Evolutionary conservation across 2,797 vertebrate genomes (phyloP), one percentile per base, ranked within the genome.

Genomic region (Paramormyrops hopkinsi): DNA sequence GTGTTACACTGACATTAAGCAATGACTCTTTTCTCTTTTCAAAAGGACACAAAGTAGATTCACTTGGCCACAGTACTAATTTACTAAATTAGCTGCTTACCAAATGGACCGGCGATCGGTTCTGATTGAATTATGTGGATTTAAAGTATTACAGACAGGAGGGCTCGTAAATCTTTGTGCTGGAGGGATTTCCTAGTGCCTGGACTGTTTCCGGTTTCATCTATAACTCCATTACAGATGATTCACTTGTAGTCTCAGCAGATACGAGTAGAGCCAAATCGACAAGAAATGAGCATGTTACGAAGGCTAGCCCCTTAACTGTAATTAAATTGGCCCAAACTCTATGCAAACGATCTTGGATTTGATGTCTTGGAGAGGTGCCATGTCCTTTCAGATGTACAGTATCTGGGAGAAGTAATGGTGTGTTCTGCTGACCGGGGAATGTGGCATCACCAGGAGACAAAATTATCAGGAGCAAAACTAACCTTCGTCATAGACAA

Each of bases 51-150:
- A 8, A 46, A 46, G 33, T 79, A 79, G 76, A 46, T 44, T 41
- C 37, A 6, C 22, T 48, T 85, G 46, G n/a, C 82, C 82, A 85
- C 44, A 85, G 82, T 85, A 48, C 44, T 22, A 46, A 46, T 50
- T 85, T 85, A 85, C 82, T 85, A 85, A 48, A 51, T 85, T 48
- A 50, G 44, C 82, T 85, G 82, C n/a, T 46, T 85, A n/a, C 44
- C 9, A 85, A 85, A 85, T 85, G 82, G 48, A 51, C 82, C 4
- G 3, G 48, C 46, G n/a, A 50, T 51, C n/a, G n/a, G 22, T 84
- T 84, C 76, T 79, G 76, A 46, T 46, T 84, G 82, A 84, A 46
- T 84, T 84, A 84, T 14, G 22, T 25, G 3, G 73, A 79, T 79
- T 46, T 79, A 41, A 4, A 46, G 37, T 79, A 79, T 79, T n/a